Evolutionary conservation across 1,140 invertebrate genomes (phyloP).

Genomic region (Pentalonia nigronervosa): DNA sequence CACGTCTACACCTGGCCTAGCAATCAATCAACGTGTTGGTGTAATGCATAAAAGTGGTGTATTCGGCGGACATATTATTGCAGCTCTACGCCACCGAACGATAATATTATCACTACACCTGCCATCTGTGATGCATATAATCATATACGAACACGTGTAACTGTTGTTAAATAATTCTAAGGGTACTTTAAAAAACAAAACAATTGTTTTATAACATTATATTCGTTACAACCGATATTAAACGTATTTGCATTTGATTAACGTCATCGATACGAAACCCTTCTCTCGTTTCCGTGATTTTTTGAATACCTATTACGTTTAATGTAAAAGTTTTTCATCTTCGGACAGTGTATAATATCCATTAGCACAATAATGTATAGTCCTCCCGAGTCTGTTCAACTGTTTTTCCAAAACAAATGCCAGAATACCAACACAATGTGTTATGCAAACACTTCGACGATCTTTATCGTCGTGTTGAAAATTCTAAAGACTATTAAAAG

Average conservation of each 20-base stretch:
- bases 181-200: not conserved
- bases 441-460: too few species aligned
- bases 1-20: not conserved
- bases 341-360: too few species aligned
- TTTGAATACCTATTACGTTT: not conserved
- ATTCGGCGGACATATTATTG: not conserved
- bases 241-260: not conserved
- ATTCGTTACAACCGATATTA: not conserved
- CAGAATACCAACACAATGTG: not conserved
- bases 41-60: not conserved
- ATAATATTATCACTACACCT: not conserved
- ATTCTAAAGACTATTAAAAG: too few species aligned
- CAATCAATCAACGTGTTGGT: conserved; percentile 45
- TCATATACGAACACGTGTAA: not conserved
- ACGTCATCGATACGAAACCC: not conserved
- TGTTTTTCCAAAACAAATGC: not conserved
- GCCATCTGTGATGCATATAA: not conserved
- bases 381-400: too few species aligned
- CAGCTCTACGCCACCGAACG: not conserved
- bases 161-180: not conserved
- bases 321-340: not conserved
- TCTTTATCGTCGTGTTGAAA: too few species aligned
- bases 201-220: not conserved
- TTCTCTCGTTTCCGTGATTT: not conserved
- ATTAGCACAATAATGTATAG: too few species aligned